Base-by-base conservation (phyloP, 2,888 invertebrate genomes). In the Gymnoscelis rufifasciata region DNA sequence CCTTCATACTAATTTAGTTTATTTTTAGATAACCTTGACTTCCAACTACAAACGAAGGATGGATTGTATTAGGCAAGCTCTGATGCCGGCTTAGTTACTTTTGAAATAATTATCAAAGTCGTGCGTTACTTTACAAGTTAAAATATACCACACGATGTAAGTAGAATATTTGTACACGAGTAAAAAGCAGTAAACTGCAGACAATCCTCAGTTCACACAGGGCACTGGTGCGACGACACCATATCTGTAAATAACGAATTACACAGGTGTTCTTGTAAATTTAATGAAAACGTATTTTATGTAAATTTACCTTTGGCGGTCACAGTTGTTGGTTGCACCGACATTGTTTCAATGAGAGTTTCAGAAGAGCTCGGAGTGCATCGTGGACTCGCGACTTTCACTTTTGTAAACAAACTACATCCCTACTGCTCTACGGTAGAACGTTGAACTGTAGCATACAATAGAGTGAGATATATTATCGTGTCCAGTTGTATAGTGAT, bases 311-410 rank as follows among this genome's bases (percentile, higher is more conserved):
- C 80, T 77, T 77, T 72, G 41, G 69, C 56, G 35, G 73, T 62
- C 31, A 78, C 74, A 51, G 80, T 65, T 12, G 78, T 66, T 35
- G 78, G 76, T 55, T 75, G 70, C 49, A 67, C 68, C 40, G 82
- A 77, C 83, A 83, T 83, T 37, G 58, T 66, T 43, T 40, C 46
- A 52, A 48, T n/a, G n/a, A n/a, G n/a, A 58, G 44, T 58, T 60
- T 61, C 45, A 45, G 33, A 43, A 52, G 31, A 59, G 60, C 61
- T 45, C 51, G 39, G 57, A 54, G 43, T 60, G 56, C 59, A 60
- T 52, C 47, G 6, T 47, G 14, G 48, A 10, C 56, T 59, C 61
- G 45, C 39, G 43, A 47, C 50, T 52, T 51, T 56, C 59, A 64
- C 62, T 53, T 23, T 45, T 26, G 38, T 19, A 33, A 40, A 47